Evolutionary conservation across 1,140 invertebrate genomes (phyloP), one percentile per base, ranked within the genome.

Genomic region (Rhynchophorus ferrugineus): DNA sequence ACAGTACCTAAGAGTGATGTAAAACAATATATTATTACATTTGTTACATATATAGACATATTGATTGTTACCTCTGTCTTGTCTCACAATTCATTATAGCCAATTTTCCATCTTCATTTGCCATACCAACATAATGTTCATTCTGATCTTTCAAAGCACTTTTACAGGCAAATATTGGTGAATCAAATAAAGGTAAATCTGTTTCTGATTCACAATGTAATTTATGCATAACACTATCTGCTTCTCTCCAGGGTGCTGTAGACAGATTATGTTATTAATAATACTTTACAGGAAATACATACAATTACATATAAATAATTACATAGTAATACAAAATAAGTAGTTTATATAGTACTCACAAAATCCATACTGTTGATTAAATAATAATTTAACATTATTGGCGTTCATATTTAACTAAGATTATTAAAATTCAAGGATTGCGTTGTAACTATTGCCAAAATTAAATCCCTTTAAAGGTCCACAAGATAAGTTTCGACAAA

Each of bases 101-200:
- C 39, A 89, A 72, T 61, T 75, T 79, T 6, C 89, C 90, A 73
- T 89, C 85, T 74, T 92, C 89, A 71, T 90, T 90, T 13, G 87
- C 87, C 29, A 91, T 73, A 9, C 84, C 87, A 22, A 91, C 67
- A 18, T 88, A 74, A 64, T 91, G 74, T 62, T 83, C 73, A 45
- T 62, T 61, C 21, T 52, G 50, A 54, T 43, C 22, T 57, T 65
- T 57, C 57, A 79, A 77, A 6, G 79, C 74, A 58, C 81, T 82
- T 59, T 80, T 79, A 53, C 80, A 81, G 0, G 80, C 78, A 61
- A 82, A 83, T 57, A 83, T 79, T 2, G 80, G 78, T 48, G 64
- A 57, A 24, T 65, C 63, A 36, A 49, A 43, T 35, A 60, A 24
- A 33, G 51, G 47, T 6, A 35, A 14, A 21, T 54, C 43, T 11